Evolutionary conservation across 2,113 vertebrate genomes (phyloP).

Genomic region (Ia io): DNA sequence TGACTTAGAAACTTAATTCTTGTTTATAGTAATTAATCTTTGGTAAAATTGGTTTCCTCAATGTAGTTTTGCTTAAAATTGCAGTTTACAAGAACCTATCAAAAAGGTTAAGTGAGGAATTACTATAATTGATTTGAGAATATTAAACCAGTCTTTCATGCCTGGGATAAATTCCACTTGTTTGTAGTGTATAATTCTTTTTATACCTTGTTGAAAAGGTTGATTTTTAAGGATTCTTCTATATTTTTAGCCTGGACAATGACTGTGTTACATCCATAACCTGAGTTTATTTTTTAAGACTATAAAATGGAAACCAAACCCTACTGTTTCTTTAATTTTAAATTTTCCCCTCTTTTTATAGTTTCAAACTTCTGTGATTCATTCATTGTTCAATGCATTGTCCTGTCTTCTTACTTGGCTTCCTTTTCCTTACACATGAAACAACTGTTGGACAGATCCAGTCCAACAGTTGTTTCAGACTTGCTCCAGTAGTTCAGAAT

Average conservation of each 20-base stretch:
- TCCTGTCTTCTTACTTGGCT: not conserved
- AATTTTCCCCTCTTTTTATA: not conserved
- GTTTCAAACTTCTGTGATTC: not conserved
- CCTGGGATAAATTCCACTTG: not conserved
- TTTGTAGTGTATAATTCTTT: not conserved
- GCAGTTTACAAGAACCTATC: not conserved
- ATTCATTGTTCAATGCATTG: not conserved
- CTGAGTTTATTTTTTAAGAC: not conserved
- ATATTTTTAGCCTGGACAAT: not conserved
- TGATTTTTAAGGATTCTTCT: not conserved
- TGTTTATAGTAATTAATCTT: not conserved
- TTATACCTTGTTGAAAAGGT: not conserved
- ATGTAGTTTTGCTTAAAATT: not conserved
- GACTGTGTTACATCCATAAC: not conserved
- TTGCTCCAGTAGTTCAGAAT: not conserved
- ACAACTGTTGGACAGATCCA: not conserved
- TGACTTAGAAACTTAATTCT: not conserved
- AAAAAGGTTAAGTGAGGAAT: not conserved
- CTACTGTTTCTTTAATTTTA: not conserved
- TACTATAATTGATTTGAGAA: not conserved
- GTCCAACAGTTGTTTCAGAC: no score
- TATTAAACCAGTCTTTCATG: not conserved
- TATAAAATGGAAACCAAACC: not conserved
- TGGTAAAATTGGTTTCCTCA: not conserved
- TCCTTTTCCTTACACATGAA: not conserved